A percentile compares a stretch with the other conserved stretches of the same genome.
Evolutionary conservation across 2,113 vertebrate species (phyloP).

Genomic region (Orycteropus afer): DNA sequence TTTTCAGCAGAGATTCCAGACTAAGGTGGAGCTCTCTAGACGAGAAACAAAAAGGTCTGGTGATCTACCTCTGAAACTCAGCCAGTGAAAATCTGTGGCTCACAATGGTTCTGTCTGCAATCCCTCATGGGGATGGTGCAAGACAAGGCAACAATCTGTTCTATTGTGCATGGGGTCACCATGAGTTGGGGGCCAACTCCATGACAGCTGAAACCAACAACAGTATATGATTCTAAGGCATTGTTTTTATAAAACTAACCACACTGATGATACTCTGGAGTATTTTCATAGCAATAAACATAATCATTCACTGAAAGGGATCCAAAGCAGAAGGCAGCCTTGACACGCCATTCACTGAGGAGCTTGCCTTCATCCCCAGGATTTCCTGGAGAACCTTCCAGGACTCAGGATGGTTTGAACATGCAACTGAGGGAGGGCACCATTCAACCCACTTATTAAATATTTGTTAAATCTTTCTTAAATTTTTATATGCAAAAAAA

Average conservation of each 20-base stretch:
- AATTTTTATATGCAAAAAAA: conserved; percentile 1
- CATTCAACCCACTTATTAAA: conserved; percentile 3
- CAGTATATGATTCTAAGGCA: not conserved
- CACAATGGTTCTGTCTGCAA: not conserved
- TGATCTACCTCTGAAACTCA: not conserved
- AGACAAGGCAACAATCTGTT: not conserved
- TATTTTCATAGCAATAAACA: not conserved
- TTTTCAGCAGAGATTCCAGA: not conserved
- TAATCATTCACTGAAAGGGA: not conserved
- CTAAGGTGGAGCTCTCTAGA: not conserved
- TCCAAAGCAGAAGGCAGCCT: not conserved
- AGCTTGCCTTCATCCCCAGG: not conserved
- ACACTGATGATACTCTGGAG: accelerated
- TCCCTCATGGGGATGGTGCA: not conserved
- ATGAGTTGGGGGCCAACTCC: not conserved
- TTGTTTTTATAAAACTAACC: not conserved
- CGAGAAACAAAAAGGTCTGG: not conserved
- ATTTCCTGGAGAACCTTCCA: not conserved
- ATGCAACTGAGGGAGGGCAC: not conserved
- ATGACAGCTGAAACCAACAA: not conserved
- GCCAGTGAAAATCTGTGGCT: not conserved
- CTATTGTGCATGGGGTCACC: not conserved
- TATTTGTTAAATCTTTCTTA: not conserved
- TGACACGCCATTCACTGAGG: not conserved
- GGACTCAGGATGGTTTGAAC: not conserved